Conservation (phyloP, 2,113 vertebrate genomes). For the Rutilus rutilus region DNA sequence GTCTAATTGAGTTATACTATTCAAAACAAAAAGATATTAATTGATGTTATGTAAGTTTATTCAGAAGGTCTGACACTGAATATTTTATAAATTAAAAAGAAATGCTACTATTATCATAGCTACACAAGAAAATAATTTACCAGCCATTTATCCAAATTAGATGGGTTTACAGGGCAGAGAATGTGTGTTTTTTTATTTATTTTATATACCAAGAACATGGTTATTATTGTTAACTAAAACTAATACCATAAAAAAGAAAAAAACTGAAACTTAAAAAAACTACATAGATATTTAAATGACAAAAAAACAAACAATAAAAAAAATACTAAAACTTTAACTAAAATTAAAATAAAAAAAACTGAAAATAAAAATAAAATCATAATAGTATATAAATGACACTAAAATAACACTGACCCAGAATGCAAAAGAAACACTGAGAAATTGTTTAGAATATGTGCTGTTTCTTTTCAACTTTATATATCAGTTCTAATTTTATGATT, state of each 20-base stretch:
- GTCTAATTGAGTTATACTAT: background rate
- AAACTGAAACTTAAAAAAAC: too few species aligned
- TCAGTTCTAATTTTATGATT: background rate
- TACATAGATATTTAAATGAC: too few species aligned
- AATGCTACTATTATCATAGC: slow-evolving; percentile 12
- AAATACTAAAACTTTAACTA: too few species aligned
- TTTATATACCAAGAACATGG: background rate
- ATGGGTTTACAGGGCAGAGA: slow-evolving; percentile 2
- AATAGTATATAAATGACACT: too few species aligned
- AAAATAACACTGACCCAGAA: too few species aligned
- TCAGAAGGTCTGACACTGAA: slow-evolving; percentile 18
- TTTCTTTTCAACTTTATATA: background rate
- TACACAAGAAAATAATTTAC: background rate
- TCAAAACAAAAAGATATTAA: slow-evolving; percentile 32
- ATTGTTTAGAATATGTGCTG: background rate
- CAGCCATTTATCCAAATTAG: background rate
- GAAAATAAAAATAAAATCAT: too few species aligned
- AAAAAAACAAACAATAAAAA: too few species aligned
- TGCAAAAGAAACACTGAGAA: background rate
- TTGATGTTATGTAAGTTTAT: slow-evolving; percentile 12
- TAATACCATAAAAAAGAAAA: background rate
- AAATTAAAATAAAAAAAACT: too few species aligned
- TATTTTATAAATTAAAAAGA: background rate
- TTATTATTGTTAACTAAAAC: background rate
- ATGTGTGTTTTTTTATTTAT: too few species aligned